Base-by-base conservation (phyloP, 2,888 invertebrate species). In the Peribatodes rhomboidaria region DNA sequence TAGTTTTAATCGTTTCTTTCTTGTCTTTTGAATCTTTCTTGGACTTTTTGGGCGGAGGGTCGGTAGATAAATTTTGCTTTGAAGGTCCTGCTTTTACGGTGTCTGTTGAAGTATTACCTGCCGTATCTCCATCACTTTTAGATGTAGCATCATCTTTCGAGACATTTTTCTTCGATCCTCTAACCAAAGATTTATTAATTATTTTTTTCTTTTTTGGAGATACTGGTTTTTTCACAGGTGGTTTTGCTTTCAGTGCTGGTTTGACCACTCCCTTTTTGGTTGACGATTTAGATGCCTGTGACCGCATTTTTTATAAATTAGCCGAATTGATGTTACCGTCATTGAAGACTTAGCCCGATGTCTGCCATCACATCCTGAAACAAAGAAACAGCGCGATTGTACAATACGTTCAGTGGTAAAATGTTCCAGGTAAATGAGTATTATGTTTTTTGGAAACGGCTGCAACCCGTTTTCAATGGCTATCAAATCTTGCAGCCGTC, bases 221-320 rank as follows among this genome's bases (percentile, higher is more conserved):
- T 27, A 81, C 79, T 7, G 75, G 67, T 78, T 89, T 92, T 76
- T 89, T 92, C 67, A 82, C 85, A 31, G 82, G 75, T 77, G 82
- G 82, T 73, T 88, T 92, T 41, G 77, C 72, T 76, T 90, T 92
- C 57, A 88, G 80, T 67, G 86, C 77, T 80, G 87, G 82, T 86
- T 89, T 92, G 64, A 86, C 80, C 72, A 83, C 86, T 78, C 89
- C 92, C 84, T 92, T 92, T 83, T 90, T 93, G 81, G 89, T 85
- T 80, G 84, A 83, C 79, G 88, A 81, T 88, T 92, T 93, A 71
- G 91, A 83, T 80, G 87, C 80, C 78, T 92, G 92, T 80, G 92
- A 91, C 89, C 93, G 90, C 93, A 92, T 92, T 90, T 86, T 93
- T 92, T 85, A 27, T 77, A 82, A 79, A 81, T 74, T 82, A 81